Evolutionary conservation across 1,140 invertebrate genomes (phyloP), one percentile per base, ranked within the genome.

Genomic region (Drosophila gunungcola): DNA sequence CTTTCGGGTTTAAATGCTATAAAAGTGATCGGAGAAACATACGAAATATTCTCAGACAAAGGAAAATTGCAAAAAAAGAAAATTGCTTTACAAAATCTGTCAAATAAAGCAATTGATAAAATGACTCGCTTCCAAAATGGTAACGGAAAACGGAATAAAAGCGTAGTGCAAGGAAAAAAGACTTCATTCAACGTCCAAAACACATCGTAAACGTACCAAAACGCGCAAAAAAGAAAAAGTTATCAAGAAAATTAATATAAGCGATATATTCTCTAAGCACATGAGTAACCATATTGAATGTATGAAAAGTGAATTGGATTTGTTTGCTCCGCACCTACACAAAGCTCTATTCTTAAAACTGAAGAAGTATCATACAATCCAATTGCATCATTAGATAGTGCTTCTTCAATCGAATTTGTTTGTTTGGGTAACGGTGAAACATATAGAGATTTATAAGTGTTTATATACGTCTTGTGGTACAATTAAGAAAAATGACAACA

Each of bases 321-420:
- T 54, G 21, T 54, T 41, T 54, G 52, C 16, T 9, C 52, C 13
- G 1, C 34, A 39, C 16, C 38, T n/a, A 39, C 38, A 3, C 52
- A 54, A 39, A 54, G 52, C 12, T 25, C 9, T 2, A 54, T 54
- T 27, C 7, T 41, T n/a, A 12, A 11, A 29, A 27, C 11, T 27
- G 38, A 54, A 27, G 36, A 54, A 54, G 52, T 54, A 10, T 39
- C 12, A 41, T 54, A 41, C 21, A 54, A 54, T 39, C 36, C 36
- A n/a, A 54, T 54, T 21, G 52, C 36, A 12, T 54, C 52, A 5
- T 52, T 52, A 11, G 45, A 46, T 12, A 52, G 49, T 21, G 29
- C 49, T 4, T 34, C 32, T 38, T 52, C 32, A 29, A 29, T 29
- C 29, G 4, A 29, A 29, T 29, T 29, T 29, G 27, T 29, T 29